Evolutionary conservation across 1,140 invertebrate genomes (phyloP).

Genomic region (Diachasma alloeum): DNA sequence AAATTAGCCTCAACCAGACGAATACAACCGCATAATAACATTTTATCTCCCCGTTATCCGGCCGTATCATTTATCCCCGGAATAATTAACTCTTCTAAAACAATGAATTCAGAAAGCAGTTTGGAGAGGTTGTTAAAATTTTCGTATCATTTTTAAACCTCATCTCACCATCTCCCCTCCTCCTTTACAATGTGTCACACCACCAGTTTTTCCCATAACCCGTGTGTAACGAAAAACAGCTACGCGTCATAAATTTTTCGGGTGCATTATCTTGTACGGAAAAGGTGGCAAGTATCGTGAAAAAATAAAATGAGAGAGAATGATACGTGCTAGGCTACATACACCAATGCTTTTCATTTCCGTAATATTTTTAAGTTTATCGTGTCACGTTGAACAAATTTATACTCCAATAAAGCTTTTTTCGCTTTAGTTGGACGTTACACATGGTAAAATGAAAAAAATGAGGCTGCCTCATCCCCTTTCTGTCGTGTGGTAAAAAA

Average conservation of each 20-base stretch:
- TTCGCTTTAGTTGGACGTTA: constrained; percentile 26
- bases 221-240: constrained; percentile 28
- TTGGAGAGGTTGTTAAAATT: constrained; percentile 10
- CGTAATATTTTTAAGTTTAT: constrained; percentile 64
- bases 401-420: constrained; percentile 59
- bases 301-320: constrained; percentile 22
- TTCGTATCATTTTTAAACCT: neutral
- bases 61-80: neutral
- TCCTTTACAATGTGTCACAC: neutral
- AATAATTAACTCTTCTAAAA: neutral
- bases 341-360: constrained; percentile 59
- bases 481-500: neutral
- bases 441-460: neutral
- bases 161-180: neutral
- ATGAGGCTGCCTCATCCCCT: neutral
- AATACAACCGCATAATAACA: neutral
- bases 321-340: constrained; percentile 4
- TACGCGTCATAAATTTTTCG: constrained; percentile 10
- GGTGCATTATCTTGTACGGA: constrained; percentile 61
- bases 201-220: neutral
- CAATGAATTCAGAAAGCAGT: neutral
- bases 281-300: constrained; percentile 53
- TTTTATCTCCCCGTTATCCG: neutral
- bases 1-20: too few species aligned
- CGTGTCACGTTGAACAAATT: constrained; percentile 57